Percentiles rank a stretch among this genome's conserved stretches.
Evolutionary conservation across 2,797 vertebrate species (phyloP).

Genomic region (Eupleurogrammus muticus): DNA sequence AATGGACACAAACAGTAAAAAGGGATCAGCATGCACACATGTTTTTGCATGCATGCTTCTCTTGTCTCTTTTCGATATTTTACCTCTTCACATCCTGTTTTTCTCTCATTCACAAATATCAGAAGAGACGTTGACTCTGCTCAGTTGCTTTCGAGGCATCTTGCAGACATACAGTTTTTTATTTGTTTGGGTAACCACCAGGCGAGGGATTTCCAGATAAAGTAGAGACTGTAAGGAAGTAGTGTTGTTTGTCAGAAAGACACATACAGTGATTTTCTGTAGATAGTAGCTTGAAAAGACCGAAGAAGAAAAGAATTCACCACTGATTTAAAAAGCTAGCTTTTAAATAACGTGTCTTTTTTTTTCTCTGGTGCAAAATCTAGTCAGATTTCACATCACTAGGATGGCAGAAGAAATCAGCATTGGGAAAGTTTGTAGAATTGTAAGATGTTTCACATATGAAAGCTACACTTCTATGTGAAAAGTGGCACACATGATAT

Average conservation of each 20-base stretch:
- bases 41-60: conserved; percentile 3
- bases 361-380: conserved; percentile 48
- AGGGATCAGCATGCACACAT: conserved; percentile 51
- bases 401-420: conserved; percentile 32
- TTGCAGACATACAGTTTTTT: conserved; percentile 43
- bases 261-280: conserved; percentile 11
- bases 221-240: conserved; percentile 18
- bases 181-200: conserved; percentile 6
- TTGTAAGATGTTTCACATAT: conserved; percentile 45
- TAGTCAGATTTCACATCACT: conserved; percentile 41
- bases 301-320: conserved; percentile 1
- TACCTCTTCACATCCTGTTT: conserved; percentile 44
- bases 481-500: conserved; percentile 49
- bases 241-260: conserved; percentile 26
- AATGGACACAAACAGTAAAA: conserved; percentile 57
- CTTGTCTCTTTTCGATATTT: conserved; percentile 5
- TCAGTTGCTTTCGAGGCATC: conserved; percentile 46
- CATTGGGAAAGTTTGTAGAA: conserved; percentile 29
- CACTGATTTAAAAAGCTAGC: neutral
- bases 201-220: conserved; percentile 34
- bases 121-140: conserved; percentile 47
- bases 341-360: neutral
- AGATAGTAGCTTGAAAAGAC: neutral
- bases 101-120: conserved; percentile 54
- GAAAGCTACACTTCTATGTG: conserved; percentile 53